Evolutionary conservation across 2,888 invertebrate genomes (phyloP), one percentile per base, ranked within the genome.

Genomic region (Globia sparganii): DNA sequence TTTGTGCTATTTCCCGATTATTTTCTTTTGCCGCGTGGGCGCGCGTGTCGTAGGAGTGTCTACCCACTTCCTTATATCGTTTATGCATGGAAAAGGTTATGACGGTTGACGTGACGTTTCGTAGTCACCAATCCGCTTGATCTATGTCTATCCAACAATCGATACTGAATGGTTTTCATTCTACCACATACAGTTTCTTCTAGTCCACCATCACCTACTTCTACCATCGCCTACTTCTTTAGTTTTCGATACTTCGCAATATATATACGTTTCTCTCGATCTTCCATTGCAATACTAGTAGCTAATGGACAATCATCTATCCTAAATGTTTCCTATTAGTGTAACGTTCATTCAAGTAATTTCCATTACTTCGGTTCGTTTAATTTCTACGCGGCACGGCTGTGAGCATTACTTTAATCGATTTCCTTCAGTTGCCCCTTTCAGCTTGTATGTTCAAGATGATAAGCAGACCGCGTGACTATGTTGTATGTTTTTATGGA

Each of bases 341-440:
- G 25, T 66, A 34, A 49, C 21, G 21, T 46, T 40, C 43, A 62
- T 62, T 67, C 67, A 71, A 46, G 58, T 58, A 78, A 49, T 64
- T 81, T 68, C 53, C 67, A 66, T 56, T 56, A 77, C 8, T 46
- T 46, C 28, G 62, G 67, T 58, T 75, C 62, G 76, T 67, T 76
- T 58, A 70, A 83, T 83, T 56, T 78, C 71, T 62, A 67, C 66
- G 61, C 59, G 28, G 31, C 64, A 43, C 46, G 34, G 31, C 58
- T 65, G 56, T 66, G 28, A 78, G 66, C 66, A 70, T 79, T 81
- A 84, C 78, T 79, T 78, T 84, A 84, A 84, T 81, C 81, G 84
- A 79, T 81, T 84, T 78, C 61, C 84, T 83, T 72, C 78, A 65
- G 83, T 64, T 43, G 71, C 71, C 66, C 78, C 82, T 58, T 82